Evolutionary conservation across 2,888 invertebrate genomes (phyloP), one percentile per base, ranked within the genome.

Genomic region (Parelbella ahira): DNA sequence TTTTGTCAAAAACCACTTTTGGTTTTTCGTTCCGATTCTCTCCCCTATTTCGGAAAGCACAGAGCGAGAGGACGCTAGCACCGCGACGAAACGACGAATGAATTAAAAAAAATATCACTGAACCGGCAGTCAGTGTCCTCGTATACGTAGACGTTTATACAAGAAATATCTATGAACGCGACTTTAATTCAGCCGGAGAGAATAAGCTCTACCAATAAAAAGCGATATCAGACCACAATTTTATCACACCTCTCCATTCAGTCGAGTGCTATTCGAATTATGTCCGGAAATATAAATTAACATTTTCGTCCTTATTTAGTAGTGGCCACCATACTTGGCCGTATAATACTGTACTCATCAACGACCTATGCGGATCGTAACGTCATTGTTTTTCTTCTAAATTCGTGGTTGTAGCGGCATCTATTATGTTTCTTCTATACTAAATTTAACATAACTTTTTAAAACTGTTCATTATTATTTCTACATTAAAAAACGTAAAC

Each of bases 1-100:
- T 82, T 87, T 86, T 80, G 76, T 68, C 71, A 76, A 82, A 82
- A 76, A 76, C 68, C 70, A 65, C 56, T 68, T 68, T 72, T 72
- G 70, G 68, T 51, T 58, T 53, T 69, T 66, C 72, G 68, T 76
- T 72, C 76, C 68, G 69, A 68, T 68, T 75, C 68, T 73, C 71
- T 71, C 74, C 70, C 71, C 71, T 65, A 79, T 73, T 79, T 79
- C 64, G 64, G 67, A 70, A 72, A 74, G 69, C 68, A 63, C 48
- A 61, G 66, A 75, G 68, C 57, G 70, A 78, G 76, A 75, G 70
- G 68, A 79, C 78, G 73, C 82, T 76, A 78, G 75, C 70, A 69
- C 76, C 64, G 66, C 68, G 59, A 63, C 67, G 67, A 72, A 51
- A 52, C 52, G 51, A 49, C 53, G 50, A 49, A 50, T 51, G 53